phyloP scores from a whole-genome alignment of 2,113 vertebrate species.

The Nothobranchius furzeri region DNA sequence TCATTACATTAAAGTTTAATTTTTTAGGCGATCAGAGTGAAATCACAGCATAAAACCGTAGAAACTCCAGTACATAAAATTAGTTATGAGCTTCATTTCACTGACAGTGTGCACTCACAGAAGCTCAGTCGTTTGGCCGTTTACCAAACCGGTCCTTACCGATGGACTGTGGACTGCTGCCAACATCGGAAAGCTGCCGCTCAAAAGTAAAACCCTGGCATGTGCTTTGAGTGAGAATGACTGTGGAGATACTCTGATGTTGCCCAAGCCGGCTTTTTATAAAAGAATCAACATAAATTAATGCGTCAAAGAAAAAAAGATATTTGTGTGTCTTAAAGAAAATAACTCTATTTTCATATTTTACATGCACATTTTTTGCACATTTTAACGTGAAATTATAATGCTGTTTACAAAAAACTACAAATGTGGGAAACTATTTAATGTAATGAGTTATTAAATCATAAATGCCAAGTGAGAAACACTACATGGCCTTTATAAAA shows the following conservation, averaged over 20 bases:
- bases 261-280: constrained; percentile 1
- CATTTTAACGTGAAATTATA: no score
- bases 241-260: constrained; percentile 19
- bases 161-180: constrained; percentile 46
- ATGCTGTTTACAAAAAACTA: no score
- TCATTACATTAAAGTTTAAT: constrained; percentile 5
- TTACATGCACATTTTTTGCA: no score
- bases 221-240: constrained; percentile 24
- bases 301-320: constrained; percentile 3
- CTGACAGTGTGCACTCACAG: constrained; percentile 25
- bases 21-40: background rate
- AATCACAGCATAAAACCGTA: constrained; percentile 1
- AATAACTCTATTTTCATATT: background rate
- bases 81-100: constrained; percentile 28
- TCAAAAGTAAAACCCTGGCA: constrained; percentile 18
- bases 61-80: constrained; percentile 2
- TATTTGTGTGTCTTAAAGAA: background rate
- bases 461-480: no score
- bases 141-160: constrained; percentile 35
- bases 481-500: no score
- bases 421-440: no score
- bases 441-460: no score
- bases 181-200: constrained; percentile 28
- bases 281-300: constrained; percentile 1
- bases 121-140: constrained; percentile 36